Conservation (phyloP, 2,797 vertebrate species). For the Takifugu ocellatus region DNA sequence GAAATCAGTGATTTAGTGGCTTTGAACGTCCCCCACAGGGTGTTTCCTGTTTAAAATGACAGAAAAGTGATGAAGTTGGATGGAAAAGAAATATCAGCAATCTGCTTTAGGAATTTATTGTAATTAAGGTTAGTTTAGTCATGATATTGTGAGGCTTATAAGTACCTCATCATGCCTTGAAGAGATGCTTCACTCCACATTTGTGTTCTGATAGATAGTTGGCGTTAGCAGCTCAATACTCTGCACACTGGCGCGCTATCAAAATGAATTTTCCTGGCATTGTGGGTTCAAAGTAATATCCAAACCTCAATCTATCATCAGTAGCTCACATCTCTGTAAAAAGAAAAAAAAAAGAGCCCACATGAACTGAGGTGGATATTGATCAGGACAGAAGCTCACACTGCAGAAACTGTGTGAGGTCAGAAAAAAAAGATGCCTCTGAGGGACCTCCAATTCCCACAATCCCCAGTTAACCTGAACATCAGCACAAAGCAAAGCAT, state of each 20-base stretch:
- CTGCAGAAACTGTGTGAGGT: constrained; percentile 61
- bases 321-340: constrained; percentile 44
- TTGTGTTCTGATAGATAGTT: background rate
- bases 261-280: constrained; percentile 51
- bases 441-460: constrained; percentile 68
- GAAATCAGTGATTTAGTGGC: constrained; percentile 63
- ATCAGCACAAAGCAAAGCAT: constrained; percentile 75
- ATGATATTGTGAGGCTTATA: no score
- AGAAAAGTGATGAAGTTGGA: constrained; percentile 31
- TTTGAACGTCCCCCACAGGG: constrained; percentile 48
- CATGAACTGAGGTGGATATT: constrained; percentile 69
- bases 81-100: constrained; percentile 6
- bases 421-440: constrained; percentile 52
- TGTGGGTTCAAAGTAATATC: constrained; percentile 63
- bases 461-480: constrained; percentile 71
- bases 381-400: constrained; percentile 63
- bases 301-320: constrained; percentile 64
- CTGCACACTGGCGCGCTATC: constrained; percentile 43
- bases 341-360: constrained; percentile 29
- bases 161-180: background rate
- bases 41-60: constrained; percentile 43
- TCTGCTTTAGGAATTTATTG: constrained; percentile 17
- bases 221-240: constrained; percentile 29
- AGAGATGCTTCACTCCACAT: constrained; percentile 13
- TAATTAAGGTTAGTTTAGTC: constrained; percentile 7